Evolutionary conservation across 92 coral and sea anemone genomes (phyloP).

Genomic region (Epizoanthus illoricatus): DNA sequence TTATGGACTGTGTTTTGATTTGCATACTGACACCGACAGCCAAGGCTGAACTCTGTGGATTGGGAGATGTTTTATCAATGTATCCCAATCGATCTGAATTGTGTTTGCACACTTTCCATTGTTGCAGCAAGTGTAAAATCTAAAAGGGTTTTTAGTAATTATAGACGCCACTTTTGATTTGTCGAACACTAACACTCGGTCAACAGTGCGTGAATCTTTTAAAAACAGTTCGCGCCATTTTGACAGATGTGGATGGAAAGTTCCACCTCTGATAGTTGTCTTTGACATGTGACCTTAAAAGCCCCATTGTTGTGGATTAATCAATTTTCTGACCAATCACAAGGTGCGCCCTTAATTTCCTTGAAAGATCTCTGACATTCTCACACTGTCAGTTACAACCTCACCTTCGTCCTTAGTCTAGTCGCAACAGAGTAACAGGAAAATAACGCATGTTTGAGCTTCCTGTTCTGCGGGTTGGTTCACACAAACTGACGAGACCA

Average conservation of each 20-base stretch:
- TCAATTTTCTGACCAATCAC: slow-evolving; percentile 70
- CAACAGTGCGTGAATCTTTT: slow-evolving; percentile 71
- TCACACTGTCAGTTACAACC: slow-evolving; percentile 59
- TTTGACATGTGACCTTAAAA: slow-evolving; percentile 54
- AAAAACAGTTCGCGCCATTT: slow-evolving; percentile 76
- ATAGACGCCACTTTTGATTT: slow-evolving; percentile 57
- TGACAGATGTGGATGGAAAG: slow-evolving; percentile 63
- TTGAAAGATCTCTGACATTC: slow-evolving; percentile 65
- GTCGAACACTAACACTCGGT: slow-evolving; percentile 61
- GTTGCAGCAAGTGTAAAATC: slow-evolving; percentile 24
- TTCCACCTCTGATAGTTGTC: slow-evolving; percentile 65
- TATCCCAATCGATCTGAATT: slow-evolving; percentile 25
- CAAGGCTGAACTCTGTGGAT: slow-evolving; percentile 19
- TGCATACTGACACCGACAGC: slow-evolving; percentile 29
- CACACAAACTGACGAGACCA: slow-evolving; percentile 36
- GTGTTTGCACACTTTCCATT: slow-evolving; percentile 33
- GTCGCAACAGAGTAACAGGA: slow-evolving; percentile 25
- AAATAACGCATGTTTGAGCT: slow-evolving; percentile 38
- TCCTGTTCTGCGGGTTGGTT: slow-evolving; percentile 22
- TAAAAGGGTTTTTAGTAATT: slow-evolving; percentile 64
- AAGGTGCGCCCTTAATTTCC: slow-evolving; percentile 58
- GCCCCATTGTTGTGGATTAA: slow-evolving; percentile 71
- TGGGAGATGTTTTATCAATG: slow-evolving; percentile 7
- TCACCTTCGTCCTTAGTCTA: slow-evolving; percentile 15
- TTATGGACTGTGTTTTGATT: slow-evolving; percentile 15